Evolutionary conservation across 2,888 invertebrate genomes (phyloP).

Genomic region (Monoplex corrugatus): DNA sequence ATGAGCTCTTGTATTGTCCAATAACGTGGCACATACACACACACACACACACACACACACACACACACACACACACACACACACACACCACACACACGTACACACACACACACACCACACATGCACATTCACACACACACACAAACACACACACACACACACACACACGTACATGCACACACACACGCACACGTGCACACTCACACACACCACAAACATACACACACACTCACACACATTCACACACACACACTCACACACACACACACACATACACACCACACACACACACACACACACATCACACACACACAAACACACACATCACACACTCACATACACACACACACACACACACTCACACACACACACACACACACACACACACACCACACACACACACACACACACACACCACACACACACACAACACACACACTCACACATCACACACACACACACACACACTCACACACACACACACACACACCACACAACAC

Average conservation of each 20-base stretch:
- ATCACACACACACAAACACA: neutral
- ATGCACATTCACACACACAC: neutral
- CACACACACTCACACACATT: neutral
- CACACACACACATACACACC: neutral
- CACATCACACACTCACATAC: too few relatives aligned
- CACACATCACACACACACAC: neutral
- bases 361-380: neutral
- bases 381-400: neutral
- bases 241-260: constrained; percentile 33
- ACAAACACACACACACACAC: neutral
- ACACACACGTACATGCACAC: neutral
- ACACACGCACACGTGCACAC: neutral
- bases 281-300: constrained; percentile 10
- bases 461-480: too few relatives aligned
- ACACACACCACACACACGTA: too few relatives aligned
- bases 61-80: too few relatives aligned
- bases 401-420: neutral
- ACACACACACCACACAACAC: too few relatives aligned
- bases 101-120: too few relatives aligned
- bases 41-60: too few relatives aligned
- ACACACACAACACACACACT: neutral
- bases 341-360: neutral
- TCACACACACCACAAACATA: too few relatives aligned
- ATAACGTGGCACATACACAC: too few relatives aligned
- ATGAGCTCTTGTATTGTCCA: too few relatives aligned